Base-by-base conservation (phyloP, 2,113 vertebrate species). In the Ptilonorhynchus violaceus region DNA sequence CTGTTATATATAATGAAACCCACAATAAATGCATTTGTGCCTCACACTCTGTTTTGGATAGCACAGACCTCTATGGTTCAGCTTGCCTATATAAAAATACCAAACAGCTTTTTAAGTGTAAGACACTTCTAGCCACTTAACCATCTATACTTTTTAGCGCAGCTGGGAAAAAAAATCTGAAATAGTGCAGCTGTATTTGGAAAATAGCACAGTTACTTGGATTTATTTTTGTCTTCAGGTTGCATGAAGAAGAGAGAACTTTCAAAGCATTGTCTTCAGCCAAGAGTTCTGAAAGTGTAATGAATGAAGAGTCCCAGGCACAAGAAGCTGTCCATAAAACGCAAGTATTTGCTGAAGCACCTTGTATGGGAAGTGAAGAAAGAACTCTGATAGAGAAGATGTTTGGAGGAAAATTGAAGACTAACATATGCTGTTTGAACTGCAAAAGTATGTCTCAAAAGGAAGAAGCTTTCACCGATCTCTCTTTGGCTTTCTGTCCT, bases 191-290 rank as follows among this genome's bases (percentile, higher is more conserved):
- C n/a, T 50, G 0, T 88, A 23, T 63, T 72, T 79, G 18, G 18
- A 56, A 85, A 87, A 59, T 18, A 58, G 33, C 49, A 53, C 10
- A 70, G 47, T 55, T 89, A 42, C 31, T 74, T 81, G 30, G 8
- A 39, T 69, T 87, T 91, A 2, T 81, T 91, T 93, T 79, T 86
- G 49, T 84, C 35, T 94, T 74, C 95, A 99, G 99, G 97, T 98
- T 99, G 56, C 99, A 99, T 31, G 99, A 99, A 97, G 99, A 99
- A 97, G 99, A 99, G 96, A 99, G 98, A 97, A 98, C 99, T 33
- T 90, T 99, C 94, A 98, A 98, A 97, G 97, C 97, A 6, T 95
- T 99, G 56, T 95, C 96, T 70, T 94, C 93, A 53, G 77, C 67
- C 37, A 97, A 93, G 78, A 41, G 76, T 95, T 86, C 97, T 50